phyloP scores from a whole-genome alignment of 2,797 vertebrate genomes.

The Phyllotis vaccarum region DNA sequence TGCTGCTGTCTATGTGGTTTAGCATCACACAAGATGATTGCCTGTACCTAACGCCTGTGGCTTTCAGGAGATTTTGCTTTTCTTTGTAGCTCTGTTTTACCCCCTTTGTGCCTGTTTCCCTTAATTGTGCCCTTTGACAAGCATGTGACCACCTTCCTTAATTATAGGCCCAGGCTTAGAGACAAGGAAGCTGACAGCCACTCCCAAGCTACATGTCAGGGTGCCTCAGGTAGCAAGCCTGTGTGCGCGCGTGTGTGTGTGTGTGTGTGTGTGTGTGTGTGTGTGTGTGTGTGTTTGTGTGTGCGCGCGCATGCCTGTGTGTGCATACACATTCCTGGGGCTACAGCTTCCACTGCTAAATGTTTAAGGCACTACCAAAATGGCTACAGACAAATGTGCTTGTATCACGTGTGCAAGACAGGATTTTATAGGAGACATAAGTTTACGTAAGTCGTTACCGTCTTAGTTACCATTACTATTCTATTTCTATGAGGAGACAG shows the following conservation, averaged over 20 bases:
- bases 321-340: neutral
- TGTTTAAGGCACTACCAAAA: neutral
- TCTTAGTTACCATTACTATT: neutral
- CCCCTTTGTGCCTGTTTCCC: neutral
- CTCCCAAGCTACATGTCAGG: neutral
- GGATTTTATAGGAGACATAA: neutral
- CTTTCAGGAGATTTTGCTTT: constrained; percentile 12
- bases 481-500: neutral
- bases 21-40: neutral
- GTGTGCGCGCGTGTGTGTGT: accelerated
- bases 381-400: neutral
- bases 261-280: too few species aligned
- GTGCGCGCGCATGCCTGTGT: accelerated
- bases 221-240: neutral
- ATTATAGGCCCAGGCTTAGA: neutral
- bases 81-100: neutral
- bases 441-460: neutral
- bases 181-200: neutral
- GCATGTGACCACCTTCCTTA: neutral
- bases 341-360: neutral
- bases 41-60: neutral
- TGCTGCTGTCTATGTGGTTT: neutral
- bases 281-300: too few species aligned
- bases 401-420: neutral
- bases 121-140: neutral